Evolutionary conservation across 2,888 invertebrate genomes (phyloP).

Genomic region (Odontothrips loti): DNA sequence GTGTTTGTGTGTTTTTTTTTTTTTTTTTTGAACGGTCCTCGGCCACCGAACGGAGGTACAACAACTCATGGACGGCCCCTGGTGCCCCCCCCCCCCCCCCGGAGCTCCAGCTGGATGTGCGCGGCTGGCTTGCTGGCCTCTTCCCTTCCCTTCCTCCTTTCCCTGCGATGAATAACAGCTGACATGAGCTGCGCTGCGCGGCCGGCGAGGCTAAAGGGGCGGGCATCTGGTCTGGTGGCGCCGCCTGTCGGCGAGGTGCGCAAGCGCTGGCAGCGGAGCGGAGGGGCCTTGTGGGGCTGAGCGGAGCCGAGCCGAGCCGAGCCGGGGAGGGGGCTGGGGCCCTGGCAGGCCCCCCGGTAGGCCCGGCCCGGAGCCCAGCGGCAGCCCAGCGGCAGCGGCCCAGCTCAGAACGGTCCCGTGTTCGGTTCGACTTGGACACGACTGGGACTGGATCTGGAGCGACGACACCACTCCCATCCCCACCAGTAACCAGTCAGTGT

Average conservation of each 20-base stretch:
- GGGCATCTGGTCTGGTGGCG: neutral
- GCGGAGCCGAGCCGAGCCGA: neutral
- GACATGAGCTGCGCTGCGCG: neutral
- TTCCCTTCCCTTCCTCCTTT: neutral
- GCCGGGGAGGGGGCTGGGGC: neutral
- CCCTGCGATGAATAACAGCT: slow-evolving; percentile 12
- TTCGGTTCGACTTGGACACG: neutral
- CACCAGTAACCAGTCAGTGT: neutral
- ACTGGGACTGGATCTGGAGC: neutral
- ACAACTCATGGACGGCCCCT: too few species aligned
- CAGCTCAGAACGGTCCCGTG: neutral
- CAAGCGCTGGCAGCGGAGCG: neutral
- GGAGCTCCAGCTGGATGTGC: neutral
- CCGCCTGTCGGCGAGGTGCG: neutral
- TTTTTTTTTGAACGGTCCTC: too few species aligned
- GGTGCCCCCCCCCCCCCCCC: neutral
- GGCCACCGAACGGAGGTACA: too few species aligned
- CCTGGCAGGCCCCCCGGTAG: neutral
- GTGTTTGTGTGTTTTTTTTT: too few species aligned
- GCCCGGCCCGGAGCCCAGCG: neutral
- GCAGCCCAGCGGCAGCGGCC: neutral
- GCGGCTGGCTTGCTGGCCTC: neutral
- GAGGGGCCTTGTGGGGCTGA: neutral
- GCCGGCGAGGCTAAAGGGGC: neutral
- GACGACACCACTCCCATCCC: neutral